A percentile compares a stretch with the other conserved stretches of the same genome.
phyloP scores from a whole-genome alignment of 2,113 vertebrate genomes.

The Atherinomorus stipes region DNA sequence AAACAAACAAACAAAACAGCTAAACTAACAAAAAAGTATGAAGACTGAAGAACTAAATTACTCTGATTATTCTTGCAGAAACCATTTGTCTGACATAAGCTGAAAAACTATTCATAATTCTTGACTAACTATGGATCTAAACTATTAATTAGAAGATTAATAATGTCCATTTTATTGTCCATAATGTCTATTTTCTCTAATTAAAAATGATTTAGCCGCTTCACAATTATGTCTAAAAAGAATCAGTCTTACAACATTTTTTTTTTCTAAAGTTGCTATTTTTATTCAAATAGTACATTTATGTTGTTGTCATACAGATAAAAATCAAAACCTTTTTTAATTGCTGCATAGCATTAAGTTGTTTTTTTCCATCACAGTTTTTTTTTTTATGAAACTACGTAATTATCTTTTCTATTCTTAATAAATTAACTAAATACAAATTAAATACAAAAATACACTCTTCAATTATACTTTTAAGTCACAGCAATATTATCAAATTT shows the following conservation, averaged over 20 bases:
- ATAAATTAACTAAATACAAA: not conserved
- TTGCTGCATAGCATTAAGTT: not conserved
- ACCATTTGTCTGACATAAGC: constrained; percentile 59
- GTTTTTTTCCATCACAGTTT: not conserved
- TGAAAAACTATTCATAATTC: constrained; percentile 52
- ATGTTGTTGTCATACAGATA: not conserved
- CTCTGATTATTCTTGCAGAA: constrained; percentile 52
- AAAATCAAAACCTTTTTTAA: too few species aligned
- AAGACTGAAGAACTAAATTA: constrained; percentile 41
- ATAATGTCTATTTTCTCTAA: not conserved
- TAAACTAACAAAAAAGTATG: constrained; percentile 56
- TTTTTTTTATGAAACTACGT: not conserved
- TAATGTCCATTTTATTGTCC: not conserved
- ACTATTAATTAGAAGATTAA: too few species aligned
- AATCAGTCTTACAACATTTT: not conserved
- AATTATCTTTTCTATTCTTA: not conserved
- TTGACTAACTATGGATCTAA: too few species aligned
- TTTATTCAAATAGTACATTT: not conserved
- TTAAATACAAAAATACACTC: fast-evolving
- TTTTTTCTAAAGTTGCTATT: not conserved
- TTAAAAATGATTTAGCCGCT: not conserved
- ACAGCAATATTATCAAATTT: not conserved
- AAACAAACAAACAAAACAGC: too few species aligned
- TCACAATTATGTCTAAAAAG: not conserved
- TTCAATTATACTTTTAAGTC: not conserved